Evolutionary conservation across 2,888 invertebrate genomes (phyloP).

Genomic region (Vandiemenella viatica): DNA sequence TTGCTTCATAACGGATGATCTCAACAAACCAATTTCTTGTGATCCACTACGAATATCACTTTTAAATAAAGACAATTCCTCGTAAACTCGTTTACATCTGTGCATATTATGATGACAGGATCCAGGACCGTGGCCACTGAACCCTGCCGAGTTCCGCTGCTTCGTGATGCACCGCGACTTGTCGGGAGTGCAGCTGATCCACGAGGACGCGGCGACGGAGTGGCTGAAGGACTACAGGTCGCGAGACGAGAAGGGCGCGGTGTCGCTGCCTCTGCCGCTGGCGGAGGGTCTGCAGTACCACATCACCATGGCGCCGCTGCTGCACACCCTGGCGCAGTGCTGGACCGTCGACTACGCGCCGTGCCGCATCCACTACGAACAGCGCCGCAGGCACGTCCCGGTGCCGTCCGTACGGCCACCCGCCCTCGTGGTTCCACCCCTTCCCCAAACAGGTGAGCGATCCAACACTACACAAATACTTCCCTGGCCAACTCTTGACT

Average conservation of each 20-base stretch:
- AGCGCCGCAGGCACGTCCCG: not conserved
- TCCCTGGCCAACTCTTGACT: no score
- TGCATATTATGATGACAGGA: no score
- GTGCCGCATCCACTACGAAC: not conserved
- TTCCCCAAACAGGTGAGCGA: slow-evolving; percentile 2
- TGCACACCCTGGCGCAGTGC: not conserved
- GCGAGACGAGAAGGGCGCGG: not conserved
- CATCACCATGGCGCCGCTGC: not conserved
- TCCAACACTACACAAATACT: no score
- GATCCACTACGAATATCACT: no score
- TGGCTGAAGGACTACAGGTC: not conserved
- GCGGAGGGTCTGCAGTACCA: not conserved
- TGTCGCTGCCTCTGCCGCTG: not conserved
- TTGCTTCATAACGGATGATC: no score
- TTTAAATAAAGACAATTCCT: no score
- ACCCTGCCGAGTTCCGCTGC: no score
- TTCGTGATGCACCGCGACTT: slow-evolving; percentile 4
- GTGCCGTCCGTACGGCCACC: slow-evolving; percentile 4
- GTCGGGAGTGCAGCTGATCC: not conserved
- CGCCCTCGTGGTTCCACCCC: slow-evolving; percentile 6
- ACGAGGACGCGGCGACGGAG: not conserved
- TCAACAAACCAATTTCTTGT: no score
- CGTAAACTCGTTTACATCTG: no score
- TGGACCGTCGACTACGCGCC: slow-evolving; percentile 2
- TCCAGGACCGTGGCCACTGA: no score